phyloP scores from a whole-genome alignment of 2,888 invertebrate genomes.

The Molanna angustata region DNA sequence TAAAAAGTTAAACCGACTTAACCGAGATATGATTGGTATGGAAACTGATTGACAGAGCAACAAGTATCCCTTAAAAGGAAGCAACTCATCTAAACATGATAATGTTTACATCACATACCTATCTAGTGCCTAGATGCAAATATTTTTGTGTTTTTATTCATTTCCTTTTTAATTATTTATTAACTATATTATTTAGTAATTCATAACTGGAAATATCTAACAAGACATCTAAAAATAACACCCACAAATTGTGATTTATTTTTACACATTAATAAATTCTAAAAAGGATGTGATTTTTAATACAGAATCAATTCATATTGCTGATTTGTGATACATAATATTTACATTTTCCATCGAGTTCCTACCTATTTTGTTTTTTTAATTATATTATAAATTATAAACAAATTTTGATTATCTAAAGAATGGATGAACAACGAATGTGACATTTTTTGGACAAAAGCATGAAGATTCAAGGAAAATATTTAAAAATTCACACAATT shows the following conservation, averaged over 20 bases:
- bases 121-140: slow-evolving; percentile 33
- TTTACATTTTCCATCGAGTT: too few relatives aligned
- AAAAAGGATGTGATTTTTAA: slow-evolving; percentile 38
- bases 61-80: slow-evolving; percentile 32
- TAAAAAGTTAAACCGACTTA: too few relatives aligned
- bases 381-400: too few relatives aligned
- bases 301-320: slow-evolving; percentile 48
- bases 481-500: too few relatives aligned
- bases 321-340: slow-evolving; percentile 35
- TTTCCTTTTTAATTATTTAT: slow-evolving; percentile 28
- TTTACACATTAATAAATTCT: slow-evolving; percentile 31
- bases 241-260: slow-evolving; percentile 34
- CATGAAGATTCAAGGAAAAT: too few relatives aligned
- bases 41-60: slow-evolving; percentile 27
- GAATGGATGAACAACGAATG: too few relatives aligned
- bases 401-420: too few relatives aligned
- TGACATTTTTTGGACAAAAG: too few relatives aligned
- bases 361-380: too few relatives aligned
- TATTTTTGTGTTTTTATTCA: slow-evolving; percentile 31
- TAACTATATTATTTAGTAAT: slow-evolving; percentile 18
- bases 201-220: slow-evolving; percentile 43
- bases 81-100: slow-evolving; percentile 39
- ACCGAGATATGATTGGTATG: not conserved
- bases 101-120: slow-evolving; percentile 30
- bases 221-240: slow-evolving; percentile 48